Conservation (phyloP, 1,140 invertebrate species). For the Magallana angulata region DNA sequence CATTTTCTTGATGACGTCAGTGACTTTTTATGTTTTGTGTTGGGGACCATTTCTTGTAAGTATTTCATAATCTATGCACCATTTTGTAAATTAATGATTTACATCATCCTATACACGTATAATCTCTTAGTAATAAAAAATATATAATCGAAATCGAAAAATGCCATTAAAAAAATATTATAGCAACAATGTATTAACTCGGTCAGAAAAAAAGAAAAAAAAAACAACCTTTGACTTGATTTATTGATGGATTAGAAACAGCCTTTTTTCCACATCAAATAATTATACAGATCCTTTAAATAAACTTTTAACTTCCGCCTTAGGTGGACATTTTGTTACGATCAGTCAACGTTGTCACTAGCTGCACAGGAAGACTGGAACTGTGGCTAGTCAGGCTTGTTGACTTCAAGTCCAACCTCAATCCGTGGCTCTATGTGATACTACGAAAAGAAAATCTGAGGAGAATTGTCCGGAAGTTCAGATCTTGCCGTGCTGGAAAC, state of each 20-base stretch:
- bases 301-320: background rate
- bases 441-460: background rate
- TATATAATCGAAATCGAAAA: too few species aligned
- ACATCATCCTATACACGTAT: too few species aligned
- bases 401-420: background rate
- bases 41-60: constrained; percentile 13
- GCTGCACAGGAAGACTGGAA: background rate
- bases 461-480: background rate
- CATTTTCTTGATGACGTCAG: background rate
- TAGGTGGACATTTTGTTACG: background rate
- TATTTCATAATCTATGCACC: background rate
- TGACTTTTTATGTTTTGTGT: background rate
- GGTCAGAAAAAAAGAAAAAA: too few species aligned
- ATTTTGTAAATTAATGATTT: too few species aligned
- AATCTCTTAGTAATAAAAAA: too few species aligned
- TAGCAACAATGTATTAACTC: too few species aligned
- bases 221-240: too few species aligned
- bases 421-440: background rate
- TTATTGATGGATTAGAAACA: too few species aligned
- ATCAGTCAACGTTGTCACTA: background rate
- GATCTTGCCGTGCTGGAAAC: background rate
- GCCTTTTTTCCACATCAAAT: too few species aligned
- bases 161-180: too few species aligned
- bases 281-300: background rate
- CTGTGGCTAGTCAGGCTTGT: background rate